These are phyloP conservation scores for Leptura quadrifasciata DNA, from an alignment of 2,888 invertebrate genomes.

Conservation along the genomic window DNA sequence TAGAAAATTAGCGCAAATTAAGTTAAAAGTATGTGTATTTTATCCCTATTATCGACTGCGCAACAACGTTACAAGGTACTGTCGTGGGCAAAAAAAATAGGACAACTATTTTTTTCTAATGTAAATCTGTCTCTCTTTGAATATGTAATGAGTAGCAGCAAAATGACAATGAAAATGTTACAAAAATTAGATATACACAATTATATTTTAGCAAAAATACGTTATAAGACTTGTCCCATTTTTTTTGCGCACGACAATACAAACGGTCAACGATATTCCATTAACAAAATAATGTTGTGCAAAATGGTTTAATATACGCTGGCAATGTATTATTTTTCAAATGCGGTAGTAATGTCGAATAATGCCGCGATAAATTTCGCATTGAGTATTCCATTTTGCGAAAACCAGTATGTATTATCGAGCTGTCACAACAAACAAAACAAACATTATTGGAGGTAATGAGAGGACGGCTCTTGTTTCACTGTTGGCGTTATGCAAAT, in stretches of 20 bases:
- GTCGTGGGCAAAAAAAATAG: too few relatives aligned
- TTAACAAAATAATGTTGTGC: not conserved
- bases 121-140: too few relatives aligned
- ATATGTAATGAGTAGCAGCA: too few relatives aligned
- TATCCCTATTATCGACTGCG: too few relatives aligned
- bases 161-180: too few relatives aligned
- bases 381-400: not conserved
- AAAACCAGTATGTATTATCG: not conserved
- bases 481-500: conserved; percentile 60
- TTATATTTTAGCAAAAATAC: too few relatives aligned
- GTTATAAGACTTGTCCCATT: too few relatives aligned
- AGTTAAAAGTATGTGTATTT: too few relatives aligned
- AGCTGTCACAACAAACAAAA: not conserved
- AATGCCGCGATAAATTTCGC: not conserved
- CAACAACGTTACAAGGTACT: not conserved
- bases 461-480: conserved; percentile 23
- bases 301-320: not conserved
- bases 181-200: too few relatives aligned
- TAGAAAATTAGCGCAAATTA: too few relatives aligned
- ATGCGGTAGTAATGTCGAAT: not conserved
- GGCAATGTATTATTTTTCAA: not conserved
- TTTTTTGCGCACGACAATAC: too few relatives aligned
- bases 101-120: too few relatives aligned
- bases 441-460: conserved; percentile 18
- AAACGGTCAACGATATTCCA: not conserved